Base-by-base conservation (phyloP, 1,140 invertebrate species). In the Parasteatoda tepidariorum region DNA sequence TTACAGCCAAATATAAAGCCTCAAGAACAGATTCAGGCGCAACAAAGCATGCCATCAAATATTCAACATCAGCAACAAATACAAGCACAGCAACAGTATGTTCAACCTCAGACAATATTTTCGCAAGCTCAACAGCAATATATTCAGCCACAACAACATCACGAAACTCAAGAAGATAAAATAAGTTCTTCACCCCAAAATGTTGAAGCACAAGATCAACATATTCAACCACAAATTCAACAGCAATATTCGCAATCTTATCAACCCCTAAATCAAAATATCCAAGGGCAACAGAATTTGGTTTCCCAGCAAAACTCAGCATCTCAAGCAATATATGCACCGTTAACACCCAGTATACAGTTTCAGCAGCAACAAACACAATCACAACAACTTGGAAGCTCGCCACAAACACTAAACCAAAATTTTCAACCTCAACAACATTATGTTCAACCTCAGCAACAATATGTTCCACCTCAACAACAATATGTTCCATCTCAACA, bases 121-220 rank as follows among this genome's bases (percentile, higher is more conserved):
- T 48, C 28, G 7, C 67, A 22, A 38, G 26, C 33, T 13, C 76
- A 78, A 78, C 24, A 28, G 9, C 38, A 30, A 28, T 41, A 68
- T 30, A n/a, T 31, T 68, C 62, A 68, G 26, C 62, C 67, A 1
- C 76, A 68, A 57, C 74, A 59, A 9, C 31, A 61, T 33, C 34
- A 11, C 24, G 4, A 9, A 22, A 5, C 48, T 55, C 38, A 33
- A 26, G 68, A 31, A 2, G 22, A 57, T 2, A 38, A 33, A 4
- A 2, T 41, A 41, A 68, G 22, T 41, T 24, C 22, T 3, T 9
- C 34, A 9, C 22, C 38, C 4, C 66, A 48, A 9, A 11, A 18
- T 68, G 9, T 15, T 7, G 2, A 24, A 26, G 33, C 38, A 13
- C 66, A 30, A 66, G 3, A 0, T 26, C 26, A 30, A 18, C 41